phyloP scores from a whole-genome alignment of 2,888 invertebrate genomes.

The Drosophila emarginata region DNA sequence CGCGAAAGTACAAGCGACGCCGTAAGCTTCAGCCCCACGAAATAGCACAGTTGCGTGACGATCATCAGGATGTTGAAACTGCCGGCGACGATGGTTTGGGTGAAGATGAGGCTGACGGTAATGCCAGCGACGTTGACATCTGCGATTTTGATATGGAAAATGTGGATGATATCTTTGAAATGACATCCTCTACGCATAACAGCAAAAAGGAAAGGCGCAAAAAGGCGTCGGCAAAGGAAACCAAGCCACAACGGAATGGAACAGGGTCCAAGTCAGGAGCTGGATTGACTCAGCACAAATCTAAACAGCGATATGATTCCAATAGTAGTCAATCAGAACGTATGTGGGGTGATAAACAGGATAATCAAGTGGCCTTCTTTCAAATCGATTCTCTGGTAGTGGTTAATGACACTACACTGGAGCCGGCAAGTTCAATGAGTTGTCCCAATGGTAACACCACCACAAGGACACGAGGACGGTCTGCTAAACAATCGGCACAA shows the following conservation, averaged over 20 bases:
- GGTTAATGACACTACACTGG: slow-evolving; percentile 65
- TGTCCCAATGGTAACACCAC: slow-evolving; percentile 36
- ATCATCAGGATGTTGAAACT: slow-evolving; percentile 64
- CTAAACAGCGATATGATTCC: slow-evolving; percentile 64
- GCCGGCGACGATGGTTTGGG: slow-evolving; percentile 21
- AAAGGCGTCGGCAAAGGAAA: slow-evolving; percentile 15
- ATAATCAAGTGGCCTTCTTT: slow-evolving; percentile 74
- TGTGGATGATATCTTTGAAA: slow-evolving; percentile 81
- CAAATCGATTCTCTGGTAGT: slow-evolving; percentile 82
- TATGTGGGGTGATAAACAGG: slow-evolving; percentile 79
- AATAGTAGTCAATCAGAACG: slow-evolving; percentile 68
- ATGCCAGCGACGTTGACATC: slow-evolving; percentile 79
- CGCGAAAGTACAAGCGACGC: slow-evolving; percentile 91
- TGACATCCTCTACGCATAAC: slow-evolving; percentile 49
- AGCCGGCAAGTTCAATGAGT: slow-evolving; percentile 45
- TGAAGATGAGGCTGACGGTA: slow-evolving; percentile 51
- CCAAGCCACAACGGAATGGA: slow-evolving; percentile 2
- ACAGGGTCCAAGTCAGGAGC: slow-evolving; percentile 18
- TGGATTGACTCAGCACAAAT: not conserved
- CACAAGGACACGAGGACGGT: slow-evolving; percentile 45
- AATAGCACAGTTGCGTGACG: slow-evolving; percentile 81
- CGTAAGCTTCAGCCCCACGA: slow-evolving; percentile 89
- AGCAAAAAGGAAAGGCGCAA: slow-evolving; percentile 55
- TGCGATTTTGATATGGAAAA: slow-evolving; percentile 81
- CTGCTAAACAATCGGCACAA: slow-evolving; percentile 30